Base-by-base conservation (phyloP, 2,113 vertebrate genomes). In the Macquaria ambigua region DNA sequence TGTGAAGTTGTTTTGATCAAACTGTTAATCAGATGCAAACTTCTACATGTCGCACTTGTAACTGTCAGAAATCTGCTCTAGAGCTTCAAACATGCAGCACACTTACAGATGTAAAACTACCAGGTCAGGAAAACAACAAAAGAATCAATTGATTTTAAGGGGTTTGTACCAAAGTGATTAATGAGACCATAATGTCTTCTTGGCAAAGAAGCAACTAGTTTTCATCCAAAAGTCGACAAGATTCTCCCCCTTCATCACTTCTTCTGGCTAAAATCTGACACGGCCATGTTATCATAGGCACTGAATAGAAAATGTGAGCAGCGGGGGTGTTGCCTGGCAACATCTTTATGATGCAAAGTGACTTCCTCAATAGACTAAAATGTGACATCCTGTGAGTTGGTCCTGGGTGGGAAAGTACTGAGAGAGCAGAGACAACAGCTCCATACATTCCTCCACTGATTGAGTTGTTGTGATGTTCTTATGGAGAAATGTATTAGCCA, bases 261-360 rank as follows among this genome's bases (percentile, higher is more conserved):
- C 76, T 86, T 72, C 85, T 86, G 89, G 81, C 85, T 89, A 37
- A 83, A 89, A 89, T 92, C 87, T 91, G 90, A 89, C 92, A 93
- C 82, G 84, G 76, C 84, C 74, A 11, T 75, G 88, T 93, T 91
- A 93, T 95, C 88, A 93, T 92, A 81, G 83, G 75, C 84, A 41
- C 79, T 91, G 90, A 90, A 93, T 89, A 80, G 93, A 93, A 90
- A 90, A 94, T 93, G 88, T 87, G 79, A 85, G 82, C 90, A 66
- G 83, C 71, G 68, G 89, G 89, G 85, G 88, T 74, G 94, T 95
- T 91, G 93, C 92, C 89, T 86, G 90, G 95, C 91, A 93, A 92
- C 94, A 94, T 92, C 93, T 93, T 94, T 95, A 91, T 95, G 92
- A 96, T 95, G 95, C 95, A 94, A 95, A 96, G 93, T 91, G 85